A percentile compares a stretch with the other conserved stretches of the same genome.
These are phyloP conservation scores for Bombyx mandarina DNA, from an alignment of 1,140 invertebrate species.

Conservation along the genomic window DNA sequence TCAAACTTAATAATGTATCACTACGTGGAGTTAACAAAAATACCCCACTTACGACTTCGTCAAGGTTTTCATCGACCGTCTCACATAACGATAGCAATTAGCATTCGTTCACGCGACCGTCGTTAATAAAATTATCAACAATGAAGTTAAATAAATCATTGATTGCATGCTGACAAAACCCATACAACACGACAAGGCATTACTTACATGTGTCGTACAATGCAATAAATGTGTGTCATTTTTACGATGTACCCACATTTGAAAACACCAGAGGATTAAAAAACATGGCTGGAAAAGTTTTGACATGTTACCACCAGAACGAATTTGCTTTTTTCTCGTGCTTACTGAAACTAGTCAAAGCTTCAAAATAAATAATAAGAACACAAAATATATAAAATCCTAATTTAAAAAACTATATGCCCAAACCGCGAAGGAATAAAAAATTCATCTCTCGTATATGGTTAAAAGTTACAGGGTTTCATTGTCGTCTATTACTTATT, in stretches of 20 bases:
- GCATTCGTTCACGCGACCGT: slow-evolving; percentile 24
- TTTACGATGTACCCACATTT: slow-evolving; percentile 49
- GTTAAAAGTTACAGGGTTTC: too few relatives aligned
- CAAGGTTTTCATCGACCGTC: slow-evolving; percentile 12
- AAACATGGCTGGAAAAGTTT: slow-evolving; percentile 38
- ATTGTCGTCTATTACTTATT: background rate
- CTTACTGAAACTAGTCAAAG: too few relatives aligned
- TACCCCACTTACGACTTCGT: slow-evolving; percentile 9
- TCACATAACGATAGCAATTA: slow-evolving; percentile 9
- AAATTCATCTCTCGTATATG: too few relatives aligned
- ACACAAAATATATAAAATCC: too few relatives aligned
- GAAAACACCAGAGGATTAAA: slow-evolving; percentile 27
- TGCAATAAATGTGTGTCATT: slow-evolving; percentile 57
- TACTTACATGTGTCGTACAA: slow-evolving; percentile 46
- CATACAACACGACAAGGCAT: slow-evolving; percentile 43
- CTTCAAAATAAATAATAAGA: too few relatives aligned
- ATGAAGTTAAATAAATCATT: slow-evolving; percentile 48
- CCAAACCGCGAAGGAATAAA: too few relatives aligned
- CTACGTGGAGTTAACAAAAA: too few relatives aligned
- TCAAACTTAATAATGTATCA: too few relatives aligned
- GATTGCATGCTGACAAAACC: slow-evolving; percentile 59
- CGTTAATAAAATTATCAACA: slow-evolving; percentile 56
- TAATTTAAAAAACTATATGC: too few relatives aligned
- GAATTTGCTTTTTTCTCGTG: too few relatives aligned
- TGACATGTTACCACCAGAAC: slow-evolving; percentile 5